Conservation (phyloP, 2,888 invertebrate species). For the Andrena dorsata region DNA sequence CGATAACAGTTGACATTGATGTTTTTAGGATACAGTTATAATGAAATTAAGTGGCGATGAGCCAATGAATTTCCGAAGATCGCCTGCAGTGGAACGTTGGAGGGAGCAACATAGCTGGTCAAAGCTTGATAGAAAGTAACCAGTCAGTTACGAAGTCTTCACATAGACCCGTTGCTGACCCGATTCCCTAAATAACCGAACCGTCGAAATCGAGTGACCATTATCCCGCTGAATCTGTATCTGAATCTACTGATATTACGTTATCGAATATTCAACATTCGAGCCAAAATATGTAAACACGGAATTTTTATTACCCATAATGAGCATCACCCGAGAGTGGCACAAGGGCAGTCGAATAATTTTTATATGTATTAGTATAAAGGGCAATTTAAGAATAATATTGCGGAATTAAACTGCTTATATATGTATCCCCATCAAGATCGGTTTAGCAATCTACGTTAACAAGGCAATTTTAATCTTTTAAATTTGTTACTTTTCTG, state of each 20-base stretch:
- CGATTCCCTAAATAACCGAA: conserved; percentile 71
- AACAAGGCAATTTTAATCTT: background rate
- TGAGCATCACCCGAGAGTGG: too few relatives aligned
- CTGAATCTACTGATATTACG: background rate
- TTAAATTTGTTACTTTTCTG: background rate
- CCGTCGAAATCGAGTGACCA: conserved; percentile 31
- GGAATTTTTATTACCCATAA: too few relatives aligned
- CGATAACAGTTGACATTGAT: background rate
- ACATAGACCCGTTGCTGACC: conserved; percentile 71
- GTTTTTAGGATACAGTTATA: background rate
- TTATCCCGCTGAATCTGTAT: conserved; percentile 13
- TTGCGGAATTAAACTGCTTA: too few relatives aligned
- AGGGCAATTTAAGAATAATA: too few relatives aligned
- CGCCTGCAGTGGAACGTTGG: background rate
- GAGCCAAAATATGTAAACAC: too few relatives aligned
- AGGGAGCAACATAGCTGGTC: conserved; percentile 4
- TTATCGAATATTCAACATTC: too few relatives aligned
- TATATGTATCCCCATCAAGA: too few relatives aligned
- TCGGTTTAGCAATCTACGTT: background rate
- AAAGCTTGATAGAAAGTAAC: conserved; percentile 75
- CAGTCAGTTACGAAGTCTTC: conserved; percentile 68
- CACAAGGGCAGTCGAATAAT: too few relatives aligned
- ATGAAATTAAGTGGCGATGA: background rate
- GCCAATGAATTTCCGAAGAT: conserved; percentile 18
- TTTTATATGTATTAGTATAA: too few relatives aligned